phyloP scores from a whole-genome alignment of 1,140 invertebrate genomes.

The Amyelois transitella region DNA sequence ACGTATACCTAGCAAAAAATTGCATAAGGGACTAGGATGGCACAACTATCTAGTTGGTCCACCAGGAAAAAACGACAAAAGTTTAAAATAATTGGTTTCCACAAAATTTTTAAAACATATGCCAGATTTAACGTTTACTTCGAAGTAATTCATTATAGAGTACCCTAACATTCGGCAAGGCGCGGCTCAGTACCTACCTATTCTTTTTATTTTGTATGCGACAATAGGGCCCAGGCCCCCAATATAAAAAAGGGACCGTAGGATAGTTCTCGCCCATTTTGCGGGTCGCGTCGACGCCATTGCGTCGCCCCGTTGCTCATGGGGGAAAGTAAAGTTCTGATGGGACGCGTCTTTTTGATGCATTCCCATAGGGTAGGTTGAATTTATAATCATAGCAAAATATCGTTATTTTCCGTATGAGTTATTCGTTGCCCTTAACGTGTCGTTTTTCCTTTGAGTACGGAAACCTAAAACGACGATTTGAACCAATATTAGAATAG shows the following conservation, averaged over 20 bases:
- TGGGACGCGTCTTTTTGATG: not conserved
- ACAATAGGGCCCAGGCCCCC: not conserved
- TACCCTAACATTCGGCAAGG: conserved; percentile 18
- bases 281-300: not conserved
- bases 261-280: conserved; percentile 1
- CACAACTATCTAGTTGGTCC: too few species aligned
- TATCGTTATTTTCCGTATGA: too few species aligned
- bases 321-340: too few species aligned
- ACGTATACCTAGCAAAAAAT: not conserved
- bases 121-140: not conserved
- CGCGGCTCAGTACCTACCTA: not conserved
- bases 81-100: not conserved
- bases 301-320: not conserved
- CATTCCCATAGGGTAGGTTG: not conserved
- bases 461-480: too few species aligned
- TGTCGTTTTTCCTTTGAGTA: too few species aligned
- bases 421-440: too few species aligned
- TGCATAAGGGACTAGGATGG: too few species aligned
- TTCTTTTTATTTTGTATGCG: conserved; percentile 1
- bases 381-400: too few species aligned
- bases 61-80: not conserved
- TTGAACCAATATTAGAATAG: too few species aligned
- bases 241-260: conserved; percentile 8
- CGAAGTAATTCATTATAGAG: not conserved
- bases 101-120: not conserved